Evolutionary conservation across 2,888 invertebrate species (phyloP).

Genomic region (Mythimna impura): DNA sequence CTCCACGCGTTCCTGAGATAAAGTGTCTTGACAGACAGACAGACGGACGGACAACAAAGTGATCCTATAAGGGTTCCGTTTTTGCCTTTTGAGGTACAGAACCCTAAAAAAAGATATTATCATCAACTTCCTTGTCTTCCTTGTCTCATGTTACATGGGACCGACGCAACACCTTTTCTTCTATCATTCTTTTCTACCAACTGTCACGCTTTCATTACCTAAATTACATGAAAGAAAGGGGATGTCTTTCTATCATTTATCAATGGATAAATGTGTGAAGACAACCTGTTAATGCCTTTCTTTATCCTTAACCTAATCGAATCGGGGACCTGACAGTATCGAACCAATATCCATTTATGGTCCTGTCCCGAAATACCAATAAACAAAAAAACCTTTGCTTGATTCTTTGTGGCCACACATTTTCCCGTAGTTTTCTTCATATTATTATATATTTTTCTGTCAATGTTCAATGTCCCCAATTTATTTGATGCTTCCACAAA

Average conservation of each 20-base stretch:
- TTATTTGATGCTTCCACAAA: conserved; percentile 33
- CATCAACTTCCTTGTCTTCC: too few species aligned
- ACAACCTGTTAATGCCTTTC: conserved; percentile 23
- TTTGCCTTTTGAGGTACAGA: too few species aligned
- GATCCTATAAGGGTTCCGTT: too few species aligned
- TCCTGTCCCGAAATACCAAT: conserved; percentile 25
- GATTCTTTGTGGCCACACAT: conserved; percentile 20
- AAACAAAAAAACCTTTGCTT: conserved; percentile 29
- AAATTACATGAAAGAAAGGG: too few species aligned
- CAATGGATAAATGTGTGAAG: conserved; percentile 13
- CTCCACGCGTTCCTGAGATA: too few species aligned
- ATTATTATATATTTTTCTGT: conserved; percentile 45
- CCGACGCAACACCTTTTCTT: background rate
- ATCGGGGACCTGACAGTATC: conserved; percentile 8
- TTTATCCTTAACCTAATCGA: conserved; percentile 20
- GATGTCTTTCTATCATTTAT: background rate
- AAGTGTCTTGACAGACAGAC: too few species aligned
- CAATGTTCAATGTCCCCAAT: conserved; percentile 28
- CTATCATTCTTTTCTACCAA: background rate
- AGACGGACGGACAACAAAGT: too few species aligned
- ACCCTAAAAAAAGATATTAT: too few species aligned
- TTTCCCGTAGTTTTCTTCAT: conserved; percentile 41
- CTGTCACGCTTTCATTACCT: background rate
- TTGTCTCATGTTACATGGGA: too few species aligned
- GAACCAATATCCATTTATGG: conserved; percentile 38